These are phyloP conservation scores for Campylomormyrus tamandua DNA, from an alignment of 2,113 vertebrate species.

Conservation along the genomic window DNA sequence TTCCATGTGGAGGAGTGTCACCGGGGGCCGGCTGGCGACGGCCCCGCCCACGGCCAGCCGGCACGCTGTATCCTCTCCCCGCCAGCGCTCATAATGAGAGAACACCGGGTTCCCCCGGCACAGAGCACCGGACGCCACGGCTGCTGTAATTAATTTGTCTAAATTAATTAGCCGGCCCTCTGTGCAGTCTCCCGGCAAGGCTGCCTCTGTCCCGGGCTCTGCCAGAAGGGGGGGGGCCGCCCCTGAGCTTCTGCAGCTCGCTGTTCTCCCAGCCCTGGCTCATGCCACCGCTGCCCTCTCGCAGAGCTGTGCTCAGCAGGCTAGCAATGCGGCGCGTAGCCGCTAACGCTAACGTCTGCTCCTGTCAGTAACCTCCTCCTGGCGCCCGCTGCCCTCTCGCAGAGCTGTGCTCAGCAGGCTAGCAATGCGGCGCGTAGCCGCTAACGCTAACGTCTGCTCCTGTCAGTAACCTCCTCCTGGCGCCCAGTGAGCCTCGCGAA, in stretches of 20 bases:
- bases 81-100: constrained; percentile 54
- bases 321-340: not conserved
- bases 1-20: not conserved
- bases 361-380: not conserved
- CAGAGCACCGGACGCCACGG: constrained; percentile 25
- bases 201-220: not conserved
- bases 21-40: not conserved
- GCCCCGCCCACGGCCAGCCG: constrained; percentile 22
- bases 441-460: not conserved
- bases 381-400: no score
- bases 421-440: not conserved
- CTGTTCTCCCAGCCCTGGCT: not conserved
- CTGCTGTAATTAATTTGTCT: constrained; percentile 52
- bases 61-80: constrained; percentile 38
- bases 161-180: constrained; percentile 56
- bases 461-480: not conserved
- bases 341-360: not conserved
- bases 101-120: constrained; percentile 57
- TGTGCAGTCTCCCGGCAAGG: constrained; percentile 39
- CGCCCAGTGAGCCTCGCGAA: not conserved
- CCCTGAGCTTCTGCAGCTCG: not conserved
- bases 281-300: not conserved
- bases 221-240: not conserved
- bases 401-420: no score
- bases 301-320: not conserved